Evolutionary conservation across 2,797 vertebrate genomes (phyloP), one percentile per base, ranked within the genome.

Genomic region (Chelonia mydas): DNA sequence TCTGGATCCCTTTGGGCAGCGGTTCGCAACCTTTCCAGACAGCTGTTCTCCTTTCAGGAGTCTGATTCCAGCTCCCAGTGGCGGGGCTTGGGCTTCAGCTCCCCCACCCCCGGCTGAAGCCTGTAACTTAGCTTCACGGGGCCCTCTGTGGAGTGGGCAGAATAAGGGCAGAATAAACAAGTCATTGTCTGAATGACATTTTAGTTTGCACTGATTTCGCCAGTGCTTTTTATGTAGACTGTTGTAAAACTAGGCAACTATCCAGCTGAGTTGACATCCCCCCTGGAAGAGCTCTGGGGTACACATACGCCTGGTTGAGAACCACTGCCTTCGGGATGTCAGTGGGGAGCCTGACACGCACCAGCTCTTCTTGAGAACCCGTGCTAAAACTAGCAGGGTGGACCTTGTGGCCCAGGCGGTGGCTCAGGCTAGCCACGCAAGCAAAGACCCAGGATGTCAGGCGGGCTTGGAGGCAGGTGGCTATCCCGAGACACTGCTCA

Each of bases 331-430:
- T 5, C 1, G 19, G 65, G n/a, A 21, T 23, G 65, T 72, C n/a
- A 37, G 65, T 37, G n/a, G n/a, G 65, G n/a, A 41, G 8, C n/a
- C 65, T 23, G n/a, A 72, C n/a, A 17, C 17, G 9, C 33, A 11
- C 19, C 11, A 23, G n/a, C 5, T 21, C n/a, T 72, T n/a, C 19
- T 37, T 72, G 65, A 41, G 65, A 19, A 37, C 9, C n/a, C 2
- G 8, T 7, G 17, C 33, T n/a, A 68, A 68, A 68, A n/a, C 8
- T 19, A 68, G 61, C 33, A 17, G 33, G 17, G 33, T 19, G 61
- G 33, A 19, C 33, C 17, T 17, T 15, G 33, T 2, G 33, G 33
- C 33, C 3, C 0, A 6, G 17, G 33, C 8, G 4, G 61, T 17
- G 61, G 17, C n/a, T 72, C 10, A 21, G n/a, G 9, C 19, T 72